A percentile compares a stretch with the other conserved stretches of the same genome.
Conservation (phyloP, 2,797 vertebrate species). For the Pampus argenteus region DNA sequence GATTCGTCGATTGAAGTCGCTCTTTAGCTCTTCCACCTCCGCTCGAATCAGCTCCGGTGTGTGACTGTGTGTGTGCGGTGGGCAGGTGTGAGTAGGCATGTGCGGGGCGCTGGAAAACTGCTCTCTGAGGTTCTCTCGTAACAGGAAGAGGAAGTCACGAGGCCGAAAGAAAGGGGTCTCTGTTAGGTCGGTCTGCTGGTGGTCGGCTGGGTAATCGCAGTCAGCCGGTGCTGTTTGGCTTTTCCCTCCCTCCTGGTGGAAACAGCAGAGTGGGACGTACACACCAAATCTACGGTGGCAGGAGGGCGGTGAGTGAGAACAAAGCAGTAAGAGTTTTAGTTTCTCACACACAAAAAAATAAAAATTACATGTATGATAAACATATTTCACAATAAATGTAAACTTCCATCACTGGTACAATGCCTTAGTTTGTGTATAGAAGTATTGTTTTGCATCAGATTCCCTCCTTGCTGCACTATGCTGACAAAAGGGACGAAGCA, state of each 20-base stretch:
- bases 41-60: constrained; percentile 96
- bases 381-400: too few species aligned
- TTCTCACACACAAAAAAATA: too few species aligned
- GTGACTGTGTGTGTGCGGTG: constrained; percentile 82
- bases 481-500: too few species aligned
- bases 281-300: constrained; percentile 90
- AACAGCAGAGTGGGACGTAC: constrained; percentile 98
- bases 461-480: too few species aligned
- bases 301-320: background rate
- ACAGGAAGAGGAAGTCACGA: constrained; percentile 93
- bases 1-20: constrained; percentile 98
- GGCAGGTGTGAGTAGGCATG: constrained; percentile 95
- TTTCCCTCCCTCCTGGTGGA: constrained; percentile 94
- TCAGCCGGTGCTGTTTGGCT: constrained; percentile 86
- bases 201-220: constrained; percentile 86
- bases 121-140: constrained; percentile 94
- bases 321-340: constrained; percentile 22
- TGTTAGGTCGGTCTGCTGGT: constrained; percentile 86
- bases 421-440: background rate
- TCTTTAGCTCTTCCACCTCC: constrained; percentile 97
- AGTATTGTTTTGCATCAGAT: background rate
- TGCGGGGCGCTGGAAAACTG: constrained; percentile 92
- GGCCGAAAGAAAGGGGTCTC: constrained; percentile 89
- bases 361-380: background rate
- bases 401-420: background rate